phyloP scores from a whole-genome alignment of 2,797 vertebrate species.

The Alectoris magna region DNA sequence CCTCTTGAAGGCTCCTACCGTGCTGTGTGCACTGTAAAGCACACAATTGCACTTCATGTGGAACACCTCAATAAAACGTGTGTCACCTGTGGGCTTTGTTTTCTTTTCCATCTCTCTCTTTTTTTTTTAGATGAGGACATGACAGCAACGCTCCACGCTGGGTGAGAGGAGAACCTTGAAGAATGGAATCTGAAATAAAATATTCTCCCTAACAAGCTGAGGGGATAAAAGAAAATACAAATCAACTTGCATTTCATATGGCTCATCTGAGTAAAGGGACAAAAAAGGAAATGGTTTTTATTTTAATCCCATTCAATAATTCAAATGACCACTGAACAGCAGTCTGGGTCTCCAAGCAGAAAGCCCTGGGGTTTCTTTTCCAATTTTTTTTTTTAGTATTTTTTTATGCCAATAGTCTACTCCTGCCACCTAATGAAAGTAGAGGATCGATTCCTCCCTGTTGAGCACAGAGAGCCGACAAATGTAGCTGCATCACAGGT shows the following conservation, averaged over 20 bases:
- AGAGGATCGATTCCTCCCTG: slow-evolving; percentile 68
- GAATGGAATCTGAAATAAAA: slow-evolving; percentile 73
- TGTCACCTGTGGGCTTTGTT: slow-evolving; percentile 72
- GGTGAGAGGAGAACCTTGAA: slow-evolving; percentile 65
- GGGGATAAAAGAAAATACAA: slow-evolving; percentile 68
- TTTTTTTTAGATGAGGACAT: slow-evolving; percentile 68
- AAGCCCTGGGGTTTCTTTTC: slow-evolving; percentile 66
- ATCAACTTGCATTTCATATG: slow-evolving; percentile 75
- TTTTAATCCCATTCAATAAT: slow-evolving; percentile 77
- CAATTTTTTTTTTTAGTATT: slow-evolving; percentile 49
- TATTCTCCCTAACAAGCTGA: slow-evolving; percentile 67
- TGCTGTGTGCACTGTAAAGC: slow-evolving; percentile 57
- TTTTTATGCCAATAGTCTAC: slow-evolving; percentile 71
- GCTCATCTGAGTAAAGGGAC: slow-evolving; percentile 55
- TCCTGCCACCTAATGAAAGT: slow-evolving; percentile 72
- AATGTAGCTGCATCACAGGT: slow-evolving; percentile 72
- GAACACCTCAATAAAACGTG: slow-evolving; percentile 72
- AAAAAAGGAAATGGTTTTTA: slow-evolving; percentile 70
- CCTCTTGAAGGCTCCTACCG: slow-evolving; percentile 58
- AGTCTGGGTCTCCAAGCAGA: slow-evolving; percentile 64
- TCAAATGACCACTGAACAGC: slow-evolving; percentile 74
- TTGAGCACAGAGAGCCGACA: slow-evolving; percentile 59
- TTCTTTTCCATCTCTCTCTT: slow-evolving; percentile 70
- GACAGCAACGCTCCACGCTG: slow-evolving; percentile 58
- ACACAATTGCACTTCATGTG: slow-evolving; percentile 70